These are phyloP conservation scores for Pseudomyrmex pallidus DNA, from an alignment of 1,140 invertebrate species.

Conservation along the genomic window DNA sequence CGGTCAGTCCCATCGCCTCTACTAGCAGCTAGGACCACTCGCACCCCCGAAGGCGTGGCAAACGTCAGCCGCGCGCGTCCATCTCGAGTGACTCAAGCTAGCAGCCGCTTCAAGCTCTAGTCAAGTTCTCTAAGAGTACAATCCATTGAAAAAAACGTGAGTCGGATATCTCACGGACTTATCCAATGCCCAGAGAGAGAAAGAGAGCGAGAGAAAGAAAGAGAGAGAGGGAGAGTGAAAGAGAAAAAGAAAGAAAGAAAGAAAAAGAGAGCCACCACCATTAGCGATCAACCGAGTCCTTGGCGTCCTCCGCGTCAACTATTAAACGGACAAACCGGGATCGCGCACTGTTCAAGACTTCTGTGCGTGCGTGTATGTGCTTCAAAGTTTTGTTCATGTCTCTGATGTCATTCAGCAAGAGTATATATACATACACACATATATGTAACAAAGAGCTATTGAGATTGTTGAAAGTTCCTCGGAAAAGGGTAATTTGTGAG, in stretches of 20 bases:
- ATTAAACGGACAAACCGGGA: slow-evolving; percentile 34
- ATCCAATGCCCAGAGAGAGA: slow-evolving; percentile 17
- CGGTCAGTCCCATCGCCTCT: slow-evolving; percentile 93
- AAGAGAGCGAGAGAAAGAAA: no score
- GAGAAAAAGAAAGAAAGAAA: no score
- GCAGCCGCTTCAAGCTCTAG: slow-evolving; percentile 81
- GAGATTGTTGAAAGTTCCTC: slow-evolving; percentile 7
- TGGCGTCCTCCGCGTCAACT: neutral
- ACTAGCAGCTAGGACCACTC: slow-evolving; percentile 93
- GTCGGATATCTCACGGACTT: slow-evolving; percentile 71
- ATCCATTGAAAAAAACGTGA: slow-evolving; percentile 76
- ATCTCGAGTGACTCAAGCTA: slow-evolving; percentile 84
- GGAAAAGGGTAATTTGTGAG: neutral
- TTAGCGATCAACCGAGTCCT: slow-evolving; percentile 10
- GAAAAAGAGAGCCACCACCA: slow-evolving; percentile 10
- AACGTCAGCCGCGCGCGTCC: slow-evolving; percentile 83
- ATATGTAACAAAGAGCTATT: neutral
- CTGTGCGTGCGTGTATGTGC: slow-evolving; percentile 41
- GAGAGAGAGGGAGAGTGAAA: no score
- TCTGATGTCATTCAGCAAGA: slow-evolving; percentile 16
- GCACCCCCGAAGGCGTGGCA: slow-evolving; percentile 83
- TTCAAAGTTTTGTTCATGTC: slow-evolving; percentile 34
- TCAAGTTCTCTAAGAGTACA: slow-evolving; percentile 79
- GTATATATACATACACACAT: neutral
- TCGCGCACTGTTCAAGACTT: slow-evolving; percentile 37